Base-by-base conservation (phyloP, 2,888 invertebrate genomes). In the Ormia ochracea region DNA sequence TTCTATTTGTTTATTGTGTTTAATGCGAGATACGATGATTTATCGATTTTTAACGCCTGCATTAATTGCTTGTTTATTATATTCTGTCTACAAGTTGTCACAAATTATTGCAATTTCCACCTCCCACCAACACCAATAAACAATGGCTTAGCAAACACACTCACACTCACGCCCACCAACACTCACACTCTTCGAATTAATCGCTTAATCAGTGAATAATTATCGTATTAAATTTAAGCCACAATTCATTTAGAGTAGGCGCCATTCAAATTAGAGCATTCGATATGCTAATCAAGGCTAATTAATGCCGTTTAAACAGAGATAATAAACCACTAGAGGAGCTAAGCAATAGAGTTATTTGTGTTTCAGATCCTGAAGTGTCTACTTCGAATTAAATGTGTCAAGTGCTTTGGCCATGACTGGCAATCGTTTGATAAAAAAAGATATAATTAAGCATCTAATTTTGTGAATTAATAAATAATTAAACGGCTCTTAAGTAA, bases 11-110 rank as follows among this genome's bases (percentile, higher is more conserved):
- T 45, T 61, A 68, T 63, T 45, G 31, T 17, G 14, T 61, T 52
- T 58, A 65, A 63, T 58, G 56, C 33, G 43, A 43, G 63, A 52
- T 28, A 43, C 50, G n/a, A 43, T 73, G 66, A 80, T 80, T 80
- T 68, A 73, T 80, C 63, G 61, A 9, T 68, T 17, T 59, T 56
- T 48, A 38, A 21, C 33, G 21, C 41, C 9, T 58, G 61, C 28
- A 28, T 43, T 72, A 73, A 68, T 73, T 63, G 56, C 36, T 76
- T 73, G 77, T 80, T 73, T 73, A 76, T 80, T 41, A 56, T 63
- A 56, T 63, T 43, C 76, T 77, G 80, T 80, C 80, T 76, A 33
- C 80, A 80, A 80, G 76, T 76, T 80, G 80, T 80, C 80, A 80
- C 72, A 68, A 68, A 68, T 80, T 72, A 80, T 73, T 68, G 76